A percentile compares a stretch with the other conserved stretches of the same genome.
Evolutionary conservation across 2,888 invertebrate genomes (phyloP).

Genomic region (Stomorhina lunata): DNA sequence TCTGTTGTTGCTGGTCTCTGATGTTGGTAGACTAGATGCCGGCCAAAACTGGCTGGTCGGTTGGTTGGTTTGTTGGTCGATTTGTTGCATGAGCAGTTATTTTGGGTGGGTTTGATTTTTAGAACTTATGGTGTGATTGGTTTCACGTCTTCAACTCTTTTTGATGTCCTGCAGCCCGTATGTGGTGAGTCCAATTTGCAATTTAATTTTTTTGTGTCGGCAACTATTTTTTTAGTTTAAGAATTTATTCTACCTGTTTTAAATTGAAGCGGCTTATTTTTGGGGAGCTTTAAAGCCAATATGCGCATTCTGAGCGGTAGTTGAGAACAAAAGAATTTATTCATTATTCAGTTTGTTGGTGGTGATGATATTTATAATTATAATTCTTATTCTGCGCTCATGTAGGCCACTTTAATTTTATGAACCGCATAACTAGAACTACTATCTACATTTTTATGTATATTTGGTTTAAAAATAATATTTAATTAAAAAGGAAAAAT

Average conservation of each 20-base stretch:
- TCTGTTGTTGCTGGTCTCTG: conserved; percentile 41
- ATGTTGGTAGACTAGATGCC: conserved; percentile 4
- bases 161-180: conserved; percentile 24
- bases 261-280: conserved; percentile 36
- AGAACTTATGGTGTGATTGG: conserved; percentile 48
- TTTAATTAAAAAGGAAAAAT: background rate
- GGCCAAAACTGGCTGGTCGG: background rate
- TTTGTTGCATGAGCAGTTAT: no score
- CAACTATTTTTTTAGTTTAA: background rate
- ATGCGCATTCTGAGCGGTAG: conserved; percentile 24
- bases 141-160: conserved; percentile 54
- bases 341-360: conserved; percentile 18
- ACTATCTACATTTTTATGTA: no score
- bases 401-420: conserved; percentile 21
- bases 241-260: conserved; percentile 29
- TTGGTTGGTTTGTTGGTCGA: conserved; percentile 6
- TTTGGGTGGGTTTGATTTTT: background rate
- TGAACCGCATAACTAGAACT: no score
- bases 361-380: conserved; percentile 58
- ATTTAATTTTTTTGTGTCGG: conserved; percentile 36
- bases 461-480: background rate
- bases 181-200: conserved; percentile 60
- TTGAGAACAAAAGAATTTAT: background rate
- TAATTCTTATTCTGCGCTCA: conserved; percentile 38
- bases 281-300: no score